Percentiles rank a stretch among this genome's conserved stretches.
phyloP scores from a whole-genome alignment of 2,797 vertebrate genomes.

The Vultur gryphus region DNA sequence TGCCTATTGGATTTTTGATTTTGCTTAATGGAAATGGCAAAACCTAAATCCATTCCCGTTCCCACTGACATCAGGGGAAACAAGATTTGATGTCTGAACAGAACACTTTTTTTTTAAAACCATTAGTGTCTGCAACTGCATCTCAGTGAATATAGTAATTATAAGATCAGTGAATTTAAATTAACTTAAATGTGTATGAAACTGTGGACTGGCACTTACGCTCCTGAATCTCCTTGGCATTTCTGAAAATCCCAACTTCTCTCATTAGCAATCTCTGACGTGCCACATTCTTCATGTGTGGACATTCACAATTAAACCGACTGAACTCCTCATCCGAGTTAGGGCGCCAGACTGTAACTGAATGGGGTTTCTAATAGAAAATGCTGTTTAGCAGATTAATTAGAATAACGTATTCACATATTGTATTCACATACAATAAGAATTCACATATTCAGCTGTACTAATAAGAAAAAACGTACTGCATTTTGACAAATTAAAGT shows the following conservation, averaged over 20 bases:
- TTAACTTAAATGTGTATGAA: not conserved
- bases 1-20: conserved; percentile 52
- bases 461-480: not conserved
- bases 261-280: not conserved
- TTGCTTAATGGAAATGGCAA: conserved; percentile 47
- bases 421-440: too few relatives aligned
- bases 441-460: not conserved
- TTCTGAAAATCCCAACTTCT: not conserved
- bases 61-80: not conserved
- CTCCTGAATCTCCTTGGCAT: not conserved
- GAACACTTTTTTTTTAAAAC: not conserved
- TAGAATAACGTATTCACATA: not conserved
- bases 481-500: not conserved
- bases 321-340: not conserved
- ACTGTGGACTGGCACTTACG: not conserved
- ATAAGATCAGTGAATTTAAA: not conserved
- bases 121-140: not conserved
- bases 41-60: conserved; percentile 21
- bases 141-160: not conserved
- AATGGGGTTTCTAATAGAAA: not conserved
- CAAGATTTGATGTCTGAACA: not conserved
- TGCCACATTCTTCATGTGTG: not conserved
- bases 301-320: not conserved
- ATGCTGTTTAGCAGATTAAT: not conserved
- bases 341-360: not conserved